A percentile compares a stretch with the other conserved stretches of the same genome.
These are phyloP conservation scores for Oriolus oriolus DNA, from an alignment of 2,113 vertebrate genomes.

Conservation along the genomic window DNA sequence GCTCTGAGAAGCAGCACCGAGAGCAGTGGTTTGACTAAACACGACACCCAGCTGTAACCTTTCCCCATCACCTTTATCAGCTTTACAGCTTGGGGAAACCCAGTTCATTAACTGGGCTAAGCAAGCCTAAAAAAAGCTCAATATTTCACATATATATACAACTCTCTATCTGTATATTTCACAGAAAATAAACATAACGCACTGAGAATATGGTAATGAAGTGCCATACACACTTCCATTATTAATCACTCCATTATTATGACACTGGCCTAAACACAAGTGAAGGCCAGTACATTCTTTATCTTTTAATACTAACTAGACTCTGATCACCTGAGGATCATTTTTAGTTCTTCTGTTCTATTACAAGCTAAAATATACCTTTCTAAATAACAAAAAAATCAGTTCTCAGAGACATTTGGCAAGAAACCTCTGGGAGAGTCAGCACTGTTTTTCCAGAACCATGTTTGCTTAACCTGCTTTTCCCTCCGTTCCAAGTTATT, in stretches of 20 bases:
- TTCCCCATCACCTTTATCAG: neutral
- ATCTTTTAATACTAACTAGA: neutral
- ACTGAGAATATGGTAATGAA: rapidly evolving
- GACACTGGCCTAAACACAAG: neutral
- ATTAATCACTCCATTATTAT: neutral
- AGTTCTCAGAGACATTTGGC: neutral
- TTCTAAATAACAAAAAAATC: neutral
- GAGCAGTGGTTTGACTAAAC: neutral
- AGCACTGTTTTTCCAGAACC: neutral
- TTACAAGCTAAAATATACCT: neutral
- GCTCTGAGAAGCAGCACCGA: neutral
- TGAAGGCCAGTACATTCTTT: neutral
- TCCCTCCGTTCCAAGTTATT: neutral
- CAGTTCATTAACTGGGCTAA: neutral
- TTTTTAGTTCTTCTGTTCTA: neutral
- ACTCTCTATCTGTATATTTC: rapidly evolving
- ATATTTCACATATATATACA: neutral
- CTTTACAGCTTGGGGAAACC: neutral
- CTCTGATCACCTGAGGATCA: neutral
- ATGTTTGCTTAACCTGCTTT: neutral
- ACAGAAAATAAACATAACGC: neutral
- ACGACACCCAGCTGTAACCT: rapidly evolving
- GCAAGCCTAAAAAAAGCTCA: neutral
- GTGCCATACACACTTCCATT: rapidly evolving
- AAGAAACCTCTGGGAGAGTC: neutral